Conservation (phyloP, 2,113 vertebrate species). For the Oreamnos americanus region DNA sequence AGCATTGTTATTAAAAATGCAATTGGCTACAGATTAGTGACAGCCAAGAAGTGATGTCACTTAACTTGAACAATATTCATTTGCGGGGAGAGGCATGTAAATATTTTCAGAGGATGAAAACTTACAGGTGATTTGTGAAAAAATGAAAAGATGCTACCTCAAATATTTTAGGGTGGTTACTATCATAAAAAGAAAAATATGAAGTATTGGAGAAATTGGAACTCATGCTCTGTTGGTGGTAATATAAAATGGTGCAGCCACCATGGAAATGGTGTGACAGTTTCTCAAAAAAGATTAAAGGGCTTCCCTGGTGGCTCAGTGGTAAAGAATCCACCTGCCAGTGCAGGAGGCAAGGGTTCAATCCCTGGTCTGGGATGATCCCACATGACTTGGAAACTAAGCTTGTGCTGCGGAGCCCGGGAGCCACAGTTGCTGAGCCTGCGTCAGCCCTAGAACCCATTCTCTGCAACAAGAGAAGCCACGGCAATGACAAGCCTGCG, state of each 20-base stretch:
- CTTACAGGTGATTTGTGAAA: not conserved
- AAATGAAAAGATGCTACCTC: not conserved
- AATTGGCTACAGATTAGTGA: not conserved
- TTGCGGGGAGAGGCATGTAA: not conserved
- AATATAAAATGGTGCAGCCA: not conserved
- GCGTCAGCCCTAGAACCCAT: not conserved
- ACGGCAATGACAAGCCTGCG: fast-evolving
- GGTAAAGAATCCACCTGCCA: not conserved
- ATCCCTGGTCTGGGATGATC: not conserved
- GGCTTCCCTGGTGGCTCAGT: not conserved
- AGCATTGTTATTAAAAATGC: not conserved
- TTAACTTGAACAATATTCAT: not conserved
- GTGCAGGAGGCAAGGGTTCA: not conserved
- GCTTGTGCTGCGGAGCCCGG: not conserved
- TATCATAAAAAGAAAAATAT: not conserved
- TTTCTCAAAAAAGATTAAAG: not conserved
- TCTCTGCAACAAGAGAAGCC: not conserved
- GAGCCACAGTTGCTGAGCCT: not conserved
- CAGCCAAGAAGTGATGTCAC: not conserved
- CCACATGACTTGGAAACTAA: not conserved
- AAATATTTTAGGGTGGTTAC: not conserved
- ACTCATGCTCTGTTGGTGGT: not conserved
- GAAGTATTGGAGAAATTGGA: not conserved
- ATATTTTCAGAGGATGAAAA: not conserved
- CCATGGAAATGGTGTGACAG: not conserved